Conservation (phyloP, 2,797 vertebrate species). For the Anniella stebbinsi region DNA sequence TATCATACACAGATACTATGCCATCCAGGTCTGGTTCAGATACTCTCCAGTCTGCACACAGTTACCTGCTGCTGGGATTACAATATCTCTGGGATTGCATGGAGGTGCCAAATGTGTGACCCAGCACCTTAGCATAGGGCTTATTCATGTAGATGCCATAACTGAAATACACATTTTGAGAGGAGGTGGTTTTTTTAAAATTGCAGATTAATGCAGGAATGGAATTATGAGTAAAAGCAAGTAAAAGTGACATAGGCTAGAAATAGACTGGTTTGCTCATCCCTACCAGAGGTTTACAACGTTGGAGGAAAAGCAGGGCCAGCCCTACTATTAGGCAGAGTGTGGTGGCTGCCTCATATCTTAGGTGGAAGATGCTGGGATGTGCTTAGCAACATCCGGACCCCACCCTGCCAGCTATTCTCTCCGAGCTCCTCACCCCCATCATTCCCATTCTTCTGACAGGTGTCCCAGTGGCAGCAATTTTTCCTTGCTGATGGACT, state of each 20-base stretch:
- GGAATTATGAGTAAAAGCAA: neutral
- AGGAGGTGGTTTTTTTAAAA: neutral
- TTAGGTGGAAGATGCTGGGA: neutral
- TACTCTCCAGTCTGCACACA: neutral
- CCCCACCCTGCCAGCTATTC: no score
- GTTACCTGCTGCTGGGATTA: neutral
- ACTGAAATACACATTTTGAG: neutral
- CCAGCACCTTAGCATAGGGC: no score
- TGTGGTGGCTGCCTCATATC: neutral
- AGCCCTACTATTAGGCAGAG: neutral
- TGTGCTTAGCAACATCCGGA: no score
- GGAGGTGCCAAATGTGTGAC: neutral
- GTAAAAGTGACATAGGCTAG: neutral
- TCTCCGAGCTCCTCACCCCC: no score
- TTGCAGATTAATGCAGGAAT: neutral
- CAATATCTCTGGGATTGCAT: neutral
- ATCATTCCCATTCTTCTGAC: neutral
- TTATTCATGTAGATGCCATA: no score
- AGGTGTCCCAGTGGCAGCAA: no score
- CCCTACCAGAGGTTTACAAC: neutral
- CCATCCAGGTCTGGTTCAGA: neutral
- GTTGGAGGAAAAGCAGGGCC: neutral
- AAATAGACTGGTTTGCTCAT: neutral
- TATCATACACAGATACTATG: neutral
- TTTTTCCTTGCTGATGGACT: neutral